These are phyloP conservation scores for Paratilapia polleni DNA, from an alignment of 2,113 vertebrate genomes.

Conservation along the genomic window DNA sequence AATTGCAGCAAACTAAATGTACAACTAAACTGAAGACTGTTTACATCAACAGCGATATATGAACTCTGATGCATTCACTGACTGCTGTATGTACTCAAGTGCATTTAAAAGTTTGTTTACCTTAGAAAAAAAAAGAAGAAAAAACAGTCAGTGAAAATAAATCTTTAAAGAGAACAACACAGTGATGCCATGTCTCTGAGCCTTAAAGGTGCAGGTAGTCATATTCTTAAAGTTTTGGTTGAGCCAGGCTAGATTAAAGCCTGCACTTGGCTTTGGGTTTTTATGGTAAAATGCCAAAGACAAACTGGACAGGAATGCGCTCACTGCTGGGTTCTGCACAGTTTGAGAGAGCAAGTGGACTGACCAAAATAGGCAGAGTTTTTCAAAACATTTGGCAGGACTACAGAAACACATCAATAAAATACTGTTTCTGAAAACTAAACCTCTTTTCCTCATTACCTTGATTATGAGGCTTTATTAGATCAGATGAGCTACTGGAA, in stretches of 20 bases:
- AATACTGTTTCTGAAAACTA: not conserved
- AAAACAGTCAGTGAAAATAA: not conserved
- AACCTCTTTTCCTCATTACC: not conserved
- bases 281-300: too few relatives aligned
- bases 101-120: not conserved
- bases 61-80: not conserved
- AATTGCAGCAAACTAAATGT: not conserved
- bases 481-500: not conserved
- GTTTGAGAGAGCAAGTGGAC: not conserved
- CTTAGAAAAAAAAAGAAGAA: not conserved
- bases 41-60: not conserved
- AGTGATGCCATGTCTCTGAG: not conserved
- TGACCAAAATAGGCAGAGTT: not conserved
- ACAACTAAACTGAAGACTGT: not conserved
- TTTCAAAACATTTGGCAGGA: not conserved
- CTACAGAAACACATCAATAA: not conserved
- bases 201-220: not conserved
- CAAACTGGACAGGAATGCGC: rapidly evolving
- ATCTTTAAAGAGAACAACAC: not conserved
- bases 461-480: not conserved
- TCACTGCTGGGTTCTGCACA: not conserved
- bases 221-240: too few relatives aligned
- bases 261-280: too few relatives aligned
- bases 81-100: not conserved
- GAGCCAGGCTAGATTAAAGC: too few relatives aligned